Base-by-base conservation (phyloP, 2,888 invertebrate species). In the Apodemia hepburni region DNA sequence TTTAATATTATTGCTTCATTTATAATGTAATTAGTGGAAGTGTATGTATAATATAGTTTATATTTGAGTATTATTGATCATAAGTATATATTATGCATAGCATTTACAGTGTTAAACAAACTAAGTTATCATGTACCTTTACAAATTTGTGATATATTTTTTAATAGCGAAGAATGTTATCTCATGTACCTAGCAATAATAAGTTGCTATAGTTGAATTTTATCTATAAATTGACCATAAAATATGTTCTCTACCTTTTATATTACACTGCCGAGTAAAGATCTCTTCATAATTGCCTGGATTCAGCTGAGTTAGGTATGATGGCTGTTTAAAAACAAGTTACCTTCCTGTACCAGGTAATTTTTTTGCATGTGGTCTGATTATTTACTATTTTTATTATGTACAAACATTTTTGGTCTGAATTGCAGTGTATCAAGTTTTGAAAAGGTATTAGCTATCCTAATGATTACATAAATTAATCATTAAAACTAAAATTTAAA, bases 21-120 rank as follows among this genome's bases (percentile, higher is more conserved):
- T 70, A 65, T 66, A 64, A 65, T 69, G 65, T 69, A 63, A 69
- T 68, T 74, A 68, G 68, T 65, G 68, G 69, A 64, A 66, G 66
- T 68, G 63, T 66, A 67, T 67, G 42, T 64, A 76, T 75, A 71
- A 68, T 70, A 69, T 70, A 71, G 70, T 71, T 66, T 72, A 70
- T 74, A 69, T 74, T 81, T 80, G 79, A 71, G 76, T 77, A 75
- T 74, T 76, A 77, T 74, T 76, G 69, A 66, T 64, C 54, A 73
- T 74, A 73, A 75, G 80, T 54, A 7, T 54, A 54, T 54, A 9
- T 54, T 54, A 9, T 54, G 54, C 54, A 12, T 22, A 54, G 54
- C 78, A 80, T 81, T 78, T 78, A 71, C 67, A 75, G 75, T 71
- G 71, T 72, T 74, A 69, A 70, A 54, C 54, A 27, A 22, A 54